Conservation (phyloP, 1,140 invertebrate genomes). For the Samia ricini region DNA sequence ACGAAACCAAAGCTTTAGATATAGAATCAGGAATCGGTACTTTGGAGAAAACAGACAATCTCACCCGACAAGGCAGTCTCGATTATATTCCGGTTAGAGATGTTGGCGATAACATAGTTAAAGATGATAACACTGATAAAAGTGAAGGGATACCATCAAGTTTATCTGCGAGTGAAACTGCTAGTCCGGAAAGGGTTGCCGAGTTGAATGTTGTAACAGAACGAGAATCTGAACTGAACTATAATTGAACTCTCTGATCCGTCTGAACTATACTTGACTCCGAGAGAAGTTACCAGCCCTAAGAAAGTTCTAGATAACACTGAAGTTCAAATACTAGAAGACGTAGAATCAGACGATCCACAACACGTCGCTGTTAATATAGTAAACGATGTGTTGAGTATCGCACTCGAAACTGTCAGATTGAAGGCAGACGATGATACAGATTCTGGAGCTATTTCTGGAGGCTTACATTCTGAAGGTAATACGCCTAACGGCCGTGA, state of each 20-base stretch:
- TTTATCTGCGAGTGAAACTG: constrained; percentile 70
- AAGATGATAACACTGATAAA: constrained; percentile 71
- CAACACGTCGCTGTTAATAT: constrained; percentile 71
- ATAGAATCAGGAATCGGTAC: constrained; percentile 61
- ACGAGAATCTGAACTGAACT: constrained; percentile 68
- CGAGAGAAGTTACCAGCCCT: constrained; percentile 78
- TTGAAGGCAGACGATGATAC: constrained; percentile 67
- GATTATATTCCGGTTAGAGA: constrained; percentile 76
- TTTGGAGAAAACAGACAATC: constrained; percentile 78
- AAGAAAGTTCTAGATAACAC: constrained; percentile 70
- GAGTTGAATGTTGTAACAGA: constrained; percentile 57
- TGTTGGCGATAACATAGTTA: constrained; percentile 59
- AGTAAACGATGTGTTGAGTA: constrained; percentile 70
- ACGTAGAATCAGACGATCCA: constrained; percentile 77
- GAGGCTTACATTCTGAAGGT: constrained; percentile 64
- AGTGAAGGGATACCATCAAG: constrained; percentile 73
- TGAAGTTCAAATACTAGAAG: constrained; percentile 58
- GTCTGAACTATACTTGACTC: constrained; percentile 80
- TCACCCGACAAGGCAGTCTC: constrained; percentile 72
- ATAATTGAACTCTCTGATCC: constrained; percentile 78
- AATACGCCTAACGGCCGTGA: constrained; percentile 69
- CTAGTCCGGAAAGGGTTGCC: constrained; percentile 68
- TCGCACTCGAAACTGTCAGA: constrained; percentile 71
- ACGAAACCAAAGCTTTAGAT: constrained; percentile 72
- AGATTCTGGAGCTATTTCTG: constrained; percentile 66